Base-by-base conservation (phyloP, 1,140 invertebrate genomes). In the Gonatopus flavifemur region DNA sequence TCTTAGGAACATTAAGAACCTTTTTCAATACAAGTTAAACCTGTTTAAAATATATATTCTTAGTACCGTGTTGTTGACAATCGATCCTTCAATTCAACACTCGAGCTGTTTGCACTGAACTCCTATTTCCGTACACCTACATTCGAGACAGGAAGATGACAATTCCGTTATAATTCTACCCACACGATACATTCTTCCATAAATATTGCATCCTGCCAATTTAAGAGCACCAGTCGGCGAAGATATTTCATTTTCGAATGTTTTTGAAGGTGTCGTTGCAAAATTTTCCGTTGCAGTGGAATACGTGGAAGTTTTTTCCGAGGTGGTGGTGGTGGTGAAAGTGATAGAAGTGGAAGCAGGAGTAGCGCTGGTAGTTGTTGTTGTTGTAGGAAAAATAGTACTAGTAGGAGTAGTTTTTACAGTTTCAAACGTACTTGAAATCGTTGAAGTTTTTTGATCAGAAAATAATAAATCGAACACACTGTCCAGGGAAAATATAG, bases 181-280 rank as follows among this genome's bases (percentile, higher is more conserved):
- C 2, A 94, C 87, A 4, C 86, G 82, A 71, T 94, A 94, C 88
- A 94, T 93, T 56, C 86, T 83, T 2, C 93, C 92, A 65, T 94
- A 94, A 59, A 95, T 94, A 76, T 95, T 94, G 66, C 93, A 95
- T 1, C 91, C 91, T 8, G 89, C 89, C 51, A 94, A 67, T 70
- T 92, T 92, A 16, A 93, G 74, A 25, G 88, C 59, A 21, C 83
- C 83, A 12, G 76, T 62, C 5, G 77, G 78, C 2, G 55, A 52
- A 36, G 59, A 32, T 30, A 53, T 56, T 22, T 58, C 52, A 22
- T 64, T 63, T 18, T 64, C 57, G 9, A 40, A 57, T 38, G 59
- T 54, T 47, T 52, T 70, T 38, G 53, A 50, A 5, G 55, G 22
- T 9, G 42, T 48, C 47, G 55, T 40, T n/a, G n/a, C n/a, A n/a